Evolutionary conservation across 2,113 vertebrate genomes (phyloP), one percentile per base, ranked within the genome.

Genomic region (Clarias magur): DNA sequence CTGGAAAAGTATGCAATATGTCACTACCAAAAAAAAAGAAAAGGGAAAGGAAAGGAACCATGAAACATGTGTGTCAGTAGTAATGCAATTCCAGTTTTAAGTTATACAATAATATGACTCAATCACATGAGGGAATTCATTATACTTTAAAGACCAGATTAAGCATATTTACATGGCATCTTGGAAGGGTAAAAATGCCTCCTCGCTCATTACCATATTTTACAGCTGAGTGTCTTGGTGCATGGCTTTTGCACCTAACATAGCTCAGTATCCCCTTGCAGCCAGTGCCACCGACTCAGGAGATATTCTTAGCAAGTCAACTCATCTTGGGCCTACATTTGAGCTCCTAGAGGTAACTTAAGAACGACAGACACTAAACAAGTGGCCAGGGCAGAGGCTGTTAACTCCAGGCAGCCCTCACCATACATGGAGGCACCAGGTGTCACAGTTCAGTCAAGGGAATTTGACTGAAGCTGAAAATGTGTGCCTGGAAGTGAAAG

Each of bases 221-320:
- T 88, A 78, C 48, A 13, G 56, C 67, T 79, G 80, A 16, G 67
- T 25, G 54, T 81, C 81, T 90, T 75, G 73, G 84, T 91, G 91
- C 63, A 92, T 84, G 80, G 92, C 85, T 91, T 89, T 79, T 60
- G 78, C 72, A 88, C 90, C 90, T 88, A 90, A 93, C 92, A 90
- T 95, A 93, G 93, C 90, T 81, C 88, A 92, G 91, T 89, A 85
- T 93, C 93, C 89, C 84, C 81, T 91, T 88, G 88, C 92, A 93
- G 92, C 91, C 91, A 84, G 54, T 79, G 84, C 80, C 6, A 1
- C 54, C 27, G 89, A 89, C 67, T 85, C 78, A 86, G 27, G 13
- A 85, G 92, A 92, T 94, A 94, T 93, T 93, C 92, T 94, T 95
- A 95, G 94, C 84, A 81, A 63, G 88, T 75, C 84, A 72, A 82